A percentile compares a stretch with the other conserved stretches of the same genome.
phyloP scores from a whole-genome alignment of 2,113 vertebrate genomes.

The Mesoclemmys tuberculata region DNA sequence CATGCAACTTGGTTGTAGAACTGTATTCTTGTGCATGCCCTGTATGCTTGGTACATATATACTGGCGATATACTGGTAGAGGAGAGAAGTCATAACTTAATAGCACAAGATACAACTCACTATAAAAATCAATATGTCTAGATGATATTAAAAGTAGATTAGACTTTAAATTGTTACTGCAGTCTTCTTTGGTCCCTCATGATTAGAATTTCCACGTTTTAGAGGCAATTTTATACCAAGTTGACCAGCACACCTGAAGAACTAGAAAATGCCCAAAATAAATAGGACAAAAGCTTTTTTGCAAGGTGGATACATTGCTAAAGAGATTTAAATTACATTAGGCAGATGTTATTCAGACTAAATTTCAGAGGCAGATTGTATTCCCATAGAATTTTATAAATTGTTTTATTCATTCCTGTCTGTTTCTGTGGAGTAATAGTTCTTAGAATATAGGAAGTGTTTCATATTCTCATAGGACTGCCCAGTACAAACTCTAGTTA shows the following conservation, averaged over 20 bases:
- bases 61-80: not conserved
- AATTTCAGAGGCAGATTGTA: not conserved
- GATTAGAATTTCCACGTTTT: not conserved
- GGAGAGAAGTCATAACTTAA: not conserved
- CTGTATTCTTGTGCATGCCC: not conserved
- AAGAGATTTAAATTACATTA: slow-evolving; percentile 1
- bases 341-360: not conserved
- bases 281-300: not conserved
- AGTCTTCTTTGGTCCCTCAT: not conserved
- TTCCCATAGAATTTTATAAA: not conserved
- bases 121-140: not conserved
- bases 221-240: not conserved
- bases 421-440: not conserved
- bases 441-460: not conserved
- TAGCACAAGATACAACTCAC: not conserved
- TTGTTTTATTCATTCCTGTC: not conserved
- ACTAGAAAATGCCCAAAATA: not conserved
- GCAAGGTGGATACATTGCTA: rapidly evolving
- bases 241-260: not conserved
- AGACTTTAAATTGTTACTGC: not conserved
- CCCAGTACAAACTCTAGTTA: not conserved
- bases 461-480: not conserved
- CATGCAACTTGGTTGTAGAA: not conserved
- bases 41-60: not conserved
- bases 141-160: not conserved